These are phyloP conservation scores for Loripinus fragilis DNA, from an alignment of 2,888 invertebrate genomes.

Conservation along the genomic window DNA sequence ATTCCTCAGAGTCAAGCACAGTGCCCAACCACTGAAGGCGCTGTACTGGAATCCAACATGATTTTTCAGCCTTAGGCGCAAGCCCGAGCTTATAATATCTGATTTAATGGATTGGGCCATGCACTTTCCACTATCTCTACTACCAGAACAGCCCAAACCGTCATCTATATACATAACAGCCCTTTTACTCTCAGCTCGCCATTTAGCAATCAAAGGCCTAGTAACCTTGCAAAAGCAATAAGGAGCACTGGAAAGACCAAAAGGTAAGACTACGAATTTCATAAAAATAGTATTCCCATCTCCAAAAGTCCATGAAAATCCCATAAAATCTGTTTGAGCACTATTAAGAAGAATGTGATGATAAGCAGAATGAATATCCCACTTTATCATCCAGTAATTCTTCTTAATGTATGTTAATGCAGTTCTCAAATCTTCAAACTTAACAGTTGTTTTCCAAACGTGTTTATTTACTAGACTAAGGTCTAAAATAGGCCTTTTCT, in stretches of 20 bases:
- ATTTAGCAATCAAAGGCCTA: constrained; percentile 30
- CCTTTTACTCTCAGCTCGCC: constrained; percentile 32
- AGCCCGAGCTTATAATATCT: too few species aligned
- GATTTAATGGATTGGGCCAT: constrained; percentile 18
- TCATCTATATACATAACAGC: constrained; percentile 54
- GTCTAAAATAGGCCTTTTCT: constrained; percentile 48
- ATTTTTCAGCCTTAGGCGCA: too few species aligned
- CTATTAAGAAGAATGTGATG: constrained; percentile 27
- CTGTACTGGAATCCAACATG: too few species aligned
- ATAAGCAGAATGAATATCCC: constrained; percentile 31
- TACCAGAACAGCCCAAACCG: constrained; percentile 32
- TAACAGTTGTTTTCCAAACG: constrained; percentile 34
- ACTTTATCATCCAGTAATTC: constrained; percentile 18
- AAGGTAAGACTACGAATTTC: constrained; percentile 40
- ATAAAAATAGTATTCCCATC: background rate
- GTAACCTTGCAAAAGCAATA: constrained; percentile 46
- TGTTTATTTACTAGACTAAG: constrained; percentile 42
- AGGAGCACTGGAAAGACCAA: constrained; percentile 33
- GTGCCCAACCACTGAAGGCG: too few species aligned
- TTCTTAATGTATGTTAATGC: constrained; percentile 14
- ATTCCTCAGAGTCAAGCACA: too few species aligned
- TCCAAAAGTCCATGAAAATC: constrained; percentile 22
- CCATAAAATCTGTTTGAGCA: constrained; percentile 24
- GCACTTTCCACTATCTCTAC: background rate
- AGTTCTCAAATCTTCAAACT: constrained; percentile 38